A percentile compares a stretch with the other conserved stretches of the same genome.
These are phyloP conservation scores for Zaprionus gabonicus DNA, from an alignment of 1,140 invertebrate species.

Conservation along the genomic window DNA sequence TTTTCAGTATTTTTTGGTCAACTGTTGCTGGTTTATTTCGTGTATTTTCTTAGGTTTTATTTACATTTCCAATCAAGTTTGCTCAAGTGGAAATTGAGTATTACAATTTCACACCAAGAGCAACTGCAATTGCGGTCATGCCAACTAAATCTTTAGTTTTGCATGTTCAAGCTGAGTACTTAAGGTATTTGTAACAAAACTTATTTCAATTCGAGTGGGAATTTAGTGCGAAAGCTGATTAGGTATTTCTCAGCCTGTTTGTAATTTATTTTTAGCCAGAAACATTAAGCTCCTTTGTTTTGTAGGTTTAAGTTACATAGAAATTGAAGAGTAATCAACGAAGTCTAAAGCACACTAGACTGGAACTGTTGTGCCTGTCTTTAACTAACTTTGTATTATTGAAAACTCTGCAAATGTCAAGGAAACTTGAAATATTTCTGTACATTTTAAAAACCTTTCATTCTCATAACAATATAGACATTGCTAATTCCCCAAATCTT, in stretches of 20 bases:
- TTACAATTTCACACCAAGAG: background rate
- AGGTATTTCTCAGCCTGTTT: background rate
- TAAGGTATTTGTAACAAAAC: background rate
- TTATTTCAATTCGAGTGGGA: background rate
- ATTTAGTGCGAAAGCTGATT: background rate
- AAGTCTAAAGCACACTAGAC: too few relatives aligned
- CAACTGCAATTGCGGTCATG: background rate
- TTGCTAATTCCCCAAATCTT: background rate
- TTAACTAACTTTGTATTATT: too few relatives aligned
- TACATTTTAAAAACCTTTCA: background rate
- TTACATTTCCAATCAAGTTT: slow-evolving; percentile 5
- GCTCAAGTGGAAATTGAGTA: slow-evolving; percentile 16
- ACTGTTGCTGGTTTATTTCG: background rate
- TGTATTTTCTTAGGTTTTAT: background rate
- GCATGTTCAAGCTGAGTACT: background rate
- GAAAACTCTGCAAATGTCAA: too few relatives aligned
- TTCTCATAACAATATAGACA: background rate
- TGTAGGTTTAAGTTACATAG: too few relatives aligned
- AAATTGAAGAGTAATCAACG: too few relatives aligned
- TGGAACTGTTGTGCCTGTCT: too few relatives aligned
- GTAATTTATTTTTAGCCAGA: too few relatives aligned
- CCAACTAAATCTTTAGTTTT: background rate
- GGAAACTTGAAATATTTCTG: too few relatives aligned
- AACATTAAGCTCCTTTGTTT: too few relatives aligned
- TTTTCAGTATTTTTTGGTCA: slow-evolving; percentile 2